Base-by-base conservation (phyloP, 2,113 vertebrate species). In the Apaloderma vittatum region DNA sequence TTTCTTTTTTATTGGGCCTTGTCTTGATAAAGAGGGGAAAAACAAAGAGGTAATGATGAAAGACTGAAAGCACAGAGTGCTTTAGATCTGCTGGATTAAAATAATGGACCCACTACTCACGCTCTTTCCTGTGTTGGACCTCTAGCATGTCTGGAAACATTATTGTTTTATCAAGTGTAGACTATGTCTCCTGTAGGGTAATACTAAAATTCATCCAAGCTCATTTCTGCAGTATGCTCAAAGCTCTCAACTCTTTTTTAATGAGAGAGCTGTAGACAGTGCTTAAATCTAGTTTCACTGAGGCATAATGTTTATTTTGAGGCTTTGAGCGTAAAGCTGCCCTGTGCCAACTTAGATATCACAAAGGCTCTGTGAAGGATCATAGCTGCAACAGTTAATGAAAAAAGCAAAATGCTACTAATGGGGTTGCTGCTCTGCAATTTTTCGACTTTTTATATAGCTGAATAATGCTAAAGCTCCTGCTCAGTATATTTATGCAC, bases 301-400 rank as follows among this genome's bases (percentile, higher is more conserved):
- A 93, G 68, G 88, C 88, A 70, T 91, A 76, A 90, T 32, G 49
- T 88, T 95, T 95, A 22, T 90, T 88, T 93, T 82, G 58, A 90
- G 43, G 66, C 55, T 86, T 62, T 86, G 43, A 86, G 59, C 36
- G 46, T 66, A 74, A 77, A 88, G 74, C 40, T 54, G 80, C 58
- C 26, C 67, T 57, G 62, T 88, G 70, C 92, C 80, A 88, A 12
- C 14, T 45, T 65, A 26, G 49, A 11, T 86, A 46, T 26, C 29
- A 20, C 45, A 49, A 23, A 68, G 61, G 49, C n/a, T 83, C 46
- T 76, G 11, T 26, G 61, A 55, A 86, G 40, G 63, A 37, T 74
- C 32, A 61, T 43, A 77, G 58, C 59, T 89, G 43, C 29, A 63
- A 34, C 49, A 40, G 59, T 43, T 48, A 74, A 40, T 54, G 54